Conservation (phyloP, 2,888 invertebrate species). For the Orthonevra nobilis region DNA sequence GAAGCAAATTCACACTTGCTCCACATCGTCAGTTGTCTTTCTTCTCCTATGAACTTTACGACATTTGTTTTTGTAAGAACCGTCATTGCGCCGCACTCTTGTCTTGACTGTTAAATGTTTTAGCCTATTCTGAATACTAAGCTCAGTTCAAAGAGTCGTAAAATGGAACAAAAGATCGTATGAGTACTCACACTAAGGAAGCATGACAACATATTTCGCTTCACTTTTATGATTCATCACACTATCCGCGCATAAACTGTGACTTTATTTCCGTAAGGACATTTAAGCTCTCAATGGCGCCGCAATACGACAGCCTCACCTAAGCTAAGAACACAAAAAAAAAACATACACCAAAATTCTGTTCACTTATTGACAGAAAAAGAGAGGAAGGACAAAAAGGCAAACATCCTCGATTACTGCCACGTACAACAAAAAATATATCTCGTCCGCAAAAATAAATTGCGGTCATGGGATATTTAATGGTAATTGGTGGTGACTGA, state of each 20-base stretch:
- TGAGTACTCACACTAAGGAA: not conserved
- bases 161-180: not conserved
- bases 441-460: slow-evolving; percentile 53
- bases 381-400: too few relatives aligned
- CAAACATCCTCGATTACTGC: slow-evolving; percentile 11
- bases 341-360: too few relatives aligned
- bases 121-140: too few relatives aligned
- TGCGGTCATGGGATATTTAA: slow-evolving; percentile 54
- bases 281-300: slow-evolving; percentile 31
- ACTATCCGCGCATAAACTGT: slow-evolving; percentile 11
- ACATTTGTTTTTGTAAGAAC: too few relatives aligned
- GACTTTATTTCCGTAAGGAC: slow-evolving; percentile 19
- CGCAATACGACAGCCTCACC: not conserved
- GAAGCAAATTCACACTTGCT: too few relatives aligned
- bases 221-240: slow-evolving; percentile 21
- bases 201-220: slow-evolving; percentile 17
- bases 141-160: too few relatives aligned
- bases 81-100: too few relatives aligned
- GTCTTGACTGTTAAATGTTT: too few relatives aligned
- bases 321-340: too few relatives aligned
- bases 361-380: too few relatives aligned
- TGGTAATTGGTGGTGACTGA: slow-evolving; percentile 53
- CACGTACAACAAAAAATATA: slow-evolving; percentile 5
- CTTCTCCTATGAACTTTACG: too few relatives aligned
- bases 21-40: too few relatives aligned